These are phyloP conservation scores for Calidris pugnax DNA, from an alignment of 2,113 vertebrate species.

Conservation along the genomic window DNA sequence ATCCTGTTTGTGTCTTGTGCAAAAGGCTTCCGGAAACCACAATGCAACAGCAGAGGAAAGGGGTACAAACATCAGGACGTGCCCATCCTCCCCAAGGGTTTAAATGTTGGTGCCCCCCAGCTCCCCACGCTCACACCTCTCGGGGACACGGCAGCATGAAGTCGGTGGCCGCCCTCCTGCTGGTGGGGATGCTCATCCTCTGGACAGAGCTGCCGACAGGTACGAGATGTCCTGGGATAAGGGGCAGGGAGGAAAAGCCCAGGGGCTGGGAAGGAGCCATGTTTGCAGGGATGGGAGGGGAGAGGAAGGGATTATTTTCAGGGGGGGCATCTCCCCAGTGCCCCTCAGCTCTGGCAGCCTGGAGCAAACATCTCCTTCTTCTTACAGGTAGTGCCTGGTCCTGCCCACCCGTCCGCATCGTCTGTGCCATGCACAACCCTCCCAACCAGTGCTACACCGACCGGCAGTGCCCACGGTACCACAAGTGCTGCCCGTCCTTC, in stretches of 20 bases:
- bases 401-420: background rate
- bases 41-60: background rate
- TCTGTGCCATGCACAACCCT: fast-evolving
- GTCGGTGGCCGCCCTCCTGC: background rate
- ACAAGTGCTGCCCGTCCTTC: background rate
- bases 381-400: constrained; percentile 26
- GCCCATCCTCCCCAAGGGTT: background rate
- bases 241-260: background rate
- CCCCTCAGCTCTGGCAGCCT: background rate
- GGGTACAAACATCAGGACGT: fast-evolving
- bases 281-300: background rate
- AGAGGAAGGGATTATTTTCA: background rate
- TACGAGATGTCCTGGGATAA: background rate
- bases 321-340: background rate
- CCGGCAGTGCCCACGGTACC: fast-evolving
- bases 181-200: constrained; percentile 43
- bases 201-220: constrained; percentile 32
- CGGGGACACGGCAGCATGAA: background rate
- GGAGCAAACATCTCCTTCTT: background rate
- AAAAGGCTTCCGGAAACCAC: background rate
- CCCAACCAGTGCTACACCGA: fast-evolving
- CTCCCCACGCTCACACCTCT: fast-evolving
- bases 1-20: background rate
- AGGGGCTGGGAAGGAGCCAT: background rate
- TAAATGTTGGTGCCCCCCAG: background rate